Base-by-base conservation (phyloP, 2,797 vertebrate genomes). In the Clarias platycephalus region DNA sequence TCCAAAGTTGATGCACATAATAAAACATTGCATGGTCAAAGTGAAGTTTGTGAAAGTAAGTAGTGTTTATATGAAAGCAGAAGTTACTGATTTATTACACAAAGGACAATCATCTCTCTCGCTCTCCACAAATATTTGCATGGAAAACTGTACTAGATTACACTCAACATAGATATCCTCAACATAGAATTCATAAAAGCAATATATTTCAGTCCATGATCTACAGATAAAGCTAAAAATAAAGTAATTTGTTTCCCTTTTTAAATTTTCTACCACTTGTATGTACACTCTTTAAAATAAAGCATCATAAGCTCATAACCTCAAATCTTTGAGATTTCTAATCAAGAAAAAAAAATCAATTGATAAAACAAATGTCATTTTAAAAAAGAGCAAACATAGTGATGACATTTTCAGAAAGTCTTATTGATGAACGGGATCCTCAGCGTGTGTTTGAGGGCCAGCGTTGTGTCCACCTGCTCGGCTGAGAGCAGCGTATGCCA, bases 401-500 rank as follows among this genome's bases (percentile, higher is more conserved):
- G 75, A 10, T 76, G 74, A 76, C 74, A 58, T 67, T 82, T 12
- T 93, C 87, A 93, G 87, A 93, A 91, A 74, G 90, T 60, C 63
- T 92, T 94, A 72, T 62, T 88, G 67, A 78, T 88, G 4, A 95
- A 88, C 3, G 95, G 93, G 13, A 96, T 91, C 88, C 86, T 95
- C 74, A 94, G 91, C 20, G 87, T 88, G 86, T 88, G 87, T 44
- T 96, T 97, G n/a, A 95, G 90, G 10, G 70, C 90, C 86, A 98
- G 91, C 7, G 92, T 91, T 64, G 90, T 88, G 92, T 97, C 96
- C 37, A 98, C 96, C 85, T 96, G 95, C 1, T 96, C 89, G 0
- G 95, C 90, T 0, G 94, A 91, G 82, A 94, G 94, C 86, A 99
- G 94, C 31, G 55, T 91, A 94, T 99, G 97, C 98, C 98, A 97